Conservation (phyloP, 2,888 invertebrate genomes). For the Philereme vetulata region DNA sequence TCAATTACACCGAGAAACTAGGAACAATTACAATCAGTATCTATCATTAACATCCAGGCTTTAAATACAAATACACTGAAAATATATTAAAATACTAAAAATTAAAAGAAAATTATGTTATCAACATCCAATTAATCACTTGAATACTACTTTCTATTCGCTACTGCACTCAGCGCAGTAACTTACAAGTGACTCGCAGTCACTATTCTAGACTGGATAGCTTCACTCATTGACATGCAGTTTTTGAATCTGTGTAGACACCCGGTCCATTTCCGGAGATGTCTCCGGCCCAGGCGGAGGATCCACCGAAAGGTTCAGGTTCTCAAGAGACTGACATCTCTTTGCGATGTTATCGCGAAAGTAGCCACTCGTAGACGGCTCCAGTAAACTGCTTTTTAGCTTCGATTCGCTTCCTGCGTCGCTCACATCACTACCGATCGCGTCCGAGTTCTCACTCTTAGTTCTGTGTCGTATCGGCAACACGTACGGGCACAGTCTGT, state of each 20-base stretch:
- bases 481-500: constrained; percentile 84
- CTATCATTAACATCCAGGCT: constrained; percentile 51
- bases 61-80: constrained; percentile 66
- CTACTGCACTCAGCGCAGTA: constrained; percentile 42
- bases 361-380: constrained; percentile 72
- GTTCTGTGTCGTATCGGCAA: constrained; percentile 84
- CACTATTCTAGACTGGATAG: constrained; percentile 44
- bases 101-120: too few species aligned
- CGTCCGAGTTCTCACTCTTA: constrained; percentile 86
- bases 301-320: constrained; percentile 76
- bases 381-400: constrained; percentile 62
- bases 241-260: constrained; percentile 85
- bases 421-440: constrained; percentile 62
- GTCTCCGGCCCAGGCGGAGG: constrained; percentile 57
- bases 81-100: constrained; percentile 54
- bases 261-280: constrained; percentile 84
- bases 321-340: constrained; percentile 85
- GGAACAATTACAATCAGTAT: constrained; percentile 66
- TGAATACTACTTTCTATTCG: constrained; percentile 56
- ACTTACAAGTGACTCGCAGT: constrained; percentile 45
- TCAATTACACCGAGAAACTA: constrained; percentile 62
- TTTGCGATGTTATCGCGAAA: constrained; percentile 71
- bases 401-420: constrained; percentile 59
- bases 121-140: constrained; percentile 61
- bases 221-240: constrained; percentile 84